phyloP scores from a whole-genome alignment of 2,797 vertebrate species.

The Epinephelus malabaricus region DNA sequence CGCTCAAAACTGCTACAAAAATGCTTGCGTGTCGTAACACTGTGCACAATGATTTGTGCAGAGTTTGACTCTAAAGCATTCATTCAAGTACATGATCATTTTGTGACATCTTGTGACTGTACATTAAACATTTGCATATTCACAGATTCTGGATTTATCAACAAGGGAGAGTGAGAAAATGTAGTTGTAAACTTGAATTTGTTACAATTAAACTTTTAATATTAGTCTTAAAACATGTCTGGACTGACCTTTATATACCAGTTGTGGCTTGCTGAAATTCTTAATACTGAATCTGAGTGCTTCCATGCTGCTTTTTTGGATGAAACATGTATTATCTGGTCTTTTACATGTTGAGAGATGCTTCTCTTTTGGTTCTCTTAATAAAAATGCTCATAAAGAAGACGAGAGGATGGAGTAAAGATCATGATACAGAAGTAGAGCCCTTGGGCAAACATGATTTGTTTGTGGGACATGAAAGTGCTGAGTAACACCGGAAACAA shows the following conservation, averaged over 20 bases:
- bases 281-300: background rate
- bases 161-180: background rate
- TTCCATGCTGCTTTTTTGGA: background rate
- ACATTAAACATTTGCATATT: too few species aligned
- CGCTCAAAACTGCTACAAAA: background rate
- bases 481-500: conserved; percentile 31
- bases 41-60: background rate
- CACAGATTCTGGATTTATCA: too few species aligned
- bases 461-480: conserved; percentile 30
- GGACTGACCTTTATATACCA: background rate
- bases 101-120: too few species aligned
- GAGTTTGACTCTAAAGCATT: background rate
- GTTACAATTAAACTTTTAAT: background rate
- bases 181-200: background rate
- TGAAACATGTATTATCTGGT: background rate
- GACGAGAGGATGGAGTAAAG: background rate
- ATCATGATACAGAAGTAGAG: background rate
- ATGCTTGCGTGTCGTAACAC: background rate
- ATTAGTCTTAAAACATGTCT: too few species aligned
- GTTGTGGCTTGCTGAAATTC: background rate
- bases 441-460: background rate
- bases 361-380: background rate
- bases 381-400: background rate
- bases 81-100: background rate
- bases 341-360: background rate